These are phyloP conservation scores for Drosophila grimshawi DNA, from an alignment of 1,140 invertebrate genomes.

Conservation along the genomic window DNA sequence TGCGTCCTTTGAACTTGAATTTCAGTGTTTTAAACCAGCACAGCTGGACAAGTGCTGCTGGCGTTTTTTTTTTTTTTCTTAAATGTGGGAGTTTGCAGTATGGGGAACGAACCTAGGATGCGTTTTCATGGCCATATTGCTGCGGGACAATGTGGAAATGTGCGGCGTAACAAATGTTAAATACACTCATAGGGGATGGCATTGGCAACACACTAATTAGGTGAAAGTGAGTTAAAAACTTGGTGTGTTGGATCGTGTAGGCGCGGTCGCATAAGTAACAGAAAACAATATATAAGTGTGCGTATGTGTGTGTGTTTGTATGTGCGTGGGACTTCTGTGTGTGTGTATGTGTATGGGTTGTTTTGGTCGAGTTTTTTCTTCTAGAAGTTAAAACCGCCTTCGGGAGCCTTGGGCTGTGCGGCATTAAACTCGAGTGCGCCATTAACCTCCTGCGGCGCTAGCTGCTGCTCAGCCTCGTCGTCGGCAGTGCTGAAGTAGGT, in stretches of 20 bases:
- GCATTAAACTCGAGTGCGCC: slow-evolving; percentile 79
- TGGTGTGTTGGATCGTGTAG: slow-evolving; percentile 24
- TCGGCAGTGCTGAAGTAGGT: slow-evolving; percentile 89
- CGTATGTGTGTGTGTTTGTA: slow-evolving; percentile 3
- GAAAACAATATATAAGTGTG: slow-evolving; percentile 1
- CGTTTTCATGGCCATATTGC: slow-evolving; percentile 39
- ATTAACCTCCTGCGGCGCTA: slow-evolving; percentile 81
- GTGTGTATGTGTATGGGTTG: slow-evolving; percentile 9
- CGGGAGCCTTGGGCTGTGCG: slow-evolving; percentile 69
- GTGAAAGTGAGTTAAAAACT: not conserved
- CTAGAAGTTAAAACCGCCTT: slow-evolving; percentile 81
- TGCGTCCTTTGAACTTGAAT: not conserved
- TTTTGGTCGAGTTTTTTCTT: not conserved
- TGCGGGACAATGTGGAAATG: slow-evolving; percentile 21
- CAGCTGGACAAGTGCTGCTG: slow-evolving; percentile 15
- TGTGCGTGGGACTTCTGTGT: slow-evolving; percentile 8
- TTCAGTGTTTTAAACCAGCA: not conserved
- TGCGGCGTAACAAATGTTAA: slow-evolving; percentile 1
- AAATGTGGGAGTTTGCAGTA: not conserved
- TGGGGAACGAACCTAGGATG: slow-evolving; percentile 27
- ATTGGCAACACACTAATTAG: too few species aligned
- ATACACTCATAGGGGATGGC: not conserved
- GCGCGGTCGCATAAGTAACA: slow-evolving; percentile 57
- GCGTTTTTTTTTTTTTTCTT: not conserved
- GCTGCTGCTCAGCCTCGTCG: slow-evolving; percentile 83